A percentile compares a stretch with the other conserved stretches of the same genome.
Conservation (phyloP, 2,113 vertebrate genomes). For the Camelus dromedarius region DNA sequence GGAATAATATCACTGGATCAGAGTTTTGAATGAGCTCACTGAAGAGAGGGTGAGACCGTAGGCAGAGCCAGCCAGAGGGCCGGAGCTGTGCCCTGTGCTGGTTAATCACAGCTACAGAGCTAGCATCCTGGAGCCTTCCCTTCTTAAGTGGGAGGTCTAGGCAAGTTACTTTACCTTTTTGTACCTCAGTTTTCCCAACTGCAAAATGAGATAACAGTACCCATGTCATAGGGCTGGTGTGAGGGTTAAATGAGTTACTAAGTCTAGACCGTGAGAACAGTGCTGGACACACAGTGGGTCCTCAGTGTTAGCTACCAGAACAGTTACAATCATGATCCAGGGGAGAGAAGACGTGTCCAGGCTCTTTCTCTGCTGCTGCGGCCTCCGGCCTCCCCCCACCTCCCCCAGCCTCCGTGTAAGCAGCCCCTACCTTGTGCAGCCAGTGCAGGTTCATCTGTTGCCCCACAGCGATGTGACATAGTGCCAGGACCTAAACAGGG, state of each 20-base stretch:
- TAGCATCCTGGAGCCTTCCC: background rate
- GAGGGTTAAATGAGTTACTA: background rate
- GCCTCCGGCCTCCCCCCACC: background rate
- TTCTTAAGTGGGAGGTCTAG: background rate
- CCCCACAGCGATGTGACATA: slow-evolving; percentile 96
- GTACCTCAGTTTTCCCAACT: background rate
- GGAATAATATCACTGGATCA: background rate
- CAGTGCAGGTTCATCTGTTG: slow-evolving; percentile 98
- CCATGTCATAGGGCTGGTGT: background rate
- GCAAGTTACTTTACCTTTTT: background rate
- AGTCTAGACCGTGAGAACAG: background rate
- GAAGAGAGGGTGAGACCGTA: background rate
- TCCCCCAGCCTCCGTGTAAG: background rate
- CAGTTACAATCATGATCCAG: rapidly evolving
- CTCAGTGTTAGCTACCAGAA: rapidly evolving
- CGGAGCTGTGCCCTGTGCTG: background rate
- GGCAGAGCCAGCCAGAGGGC: background rate
- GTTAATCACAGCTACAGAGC: rapidly evolving
- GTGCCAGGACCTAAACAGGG: slow-evolving; percentile 92
- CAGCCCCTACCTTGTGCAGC: slow-evolving; percentile 95
- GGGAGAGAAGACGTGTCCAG: background rate
- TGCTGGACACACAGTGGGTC: rapidly evolving
- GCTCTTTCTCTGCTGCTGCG: background rate
- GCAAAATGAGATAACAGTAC: background rate
- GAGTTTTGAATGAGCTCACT: background rate